phyloP scores from a whole-genome alignment of 2,797 vertebrate genomes.

The Hyperoplus lanceolatus region DNA sequence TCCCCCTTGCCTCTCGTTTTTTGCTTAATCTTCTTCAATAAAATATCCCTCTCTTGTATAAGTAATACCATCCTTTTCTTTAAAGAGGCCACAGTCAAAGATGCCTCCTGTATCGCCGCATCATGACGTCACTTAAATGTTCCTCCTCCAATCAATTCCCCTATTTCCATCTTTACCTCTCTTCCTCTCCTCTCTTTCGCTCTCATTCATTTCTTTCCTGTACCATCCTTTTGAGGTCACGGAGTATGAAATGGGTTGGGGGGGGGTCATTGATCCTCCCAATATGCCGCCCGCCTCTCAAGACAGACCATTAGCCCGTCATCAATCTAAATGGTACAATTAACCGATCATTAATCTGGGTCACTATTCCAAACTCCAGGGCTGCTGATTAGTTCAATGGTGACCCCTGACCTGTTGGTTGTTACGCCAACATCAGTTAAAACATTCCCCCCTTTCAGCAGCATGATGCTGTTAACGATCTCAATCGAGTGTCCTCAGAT shows the following conservation, averaged over 20 bases:
- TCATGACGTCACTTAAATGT: too few species aligned
- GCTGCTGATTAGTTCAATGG: constrained; percentile 49
- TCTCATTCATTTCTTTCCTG: constrained; percentile 5
- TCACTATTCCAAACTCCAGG: constrained; percentile 29
- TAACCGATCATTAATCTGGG: constrained; percentile 64
- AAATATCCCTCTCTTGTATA: constrained; percentile 10
- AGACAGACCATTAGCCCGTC: constrained; percentile 62
- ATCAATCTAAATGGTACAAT: constrained; percentile 69
- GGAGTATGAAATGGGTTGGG: constrained; percentile 57
- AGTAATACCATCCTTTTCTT: constrained; percentile 1
- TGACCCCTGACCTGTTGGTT: constrained; percentile 49
- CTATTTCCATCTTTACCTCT: too few species aligned
- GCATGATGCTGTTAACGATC: constrained; percentile 23
- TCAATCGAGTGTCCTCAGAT: constrained; percentile 17
- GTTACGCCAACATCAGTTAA: constrained; percentile 39
- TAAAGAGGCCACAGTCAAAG: constrained; percentile 18
- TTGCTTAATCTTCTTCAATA: constrained; percentile 16
- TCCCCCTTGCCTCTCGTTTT: not conserved
- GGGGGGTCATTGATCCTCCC: constrained; percentile 54
- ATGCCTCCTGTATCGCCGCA: not conserved
- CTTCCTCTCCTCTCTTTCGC: not conserved
- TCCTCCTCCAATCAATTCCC: constrained; percentile 24
- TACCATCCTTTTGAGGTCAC: constrained; percentile 48
- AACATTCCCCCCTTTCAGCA: constrained; percentile 4
- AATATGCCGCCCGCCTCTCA: constrained; percentile 31